Evolutionary conservation across 2,888 invertebrate genomes (phyloP).

Genomic region (Zygaena filipendulae): DNA sequence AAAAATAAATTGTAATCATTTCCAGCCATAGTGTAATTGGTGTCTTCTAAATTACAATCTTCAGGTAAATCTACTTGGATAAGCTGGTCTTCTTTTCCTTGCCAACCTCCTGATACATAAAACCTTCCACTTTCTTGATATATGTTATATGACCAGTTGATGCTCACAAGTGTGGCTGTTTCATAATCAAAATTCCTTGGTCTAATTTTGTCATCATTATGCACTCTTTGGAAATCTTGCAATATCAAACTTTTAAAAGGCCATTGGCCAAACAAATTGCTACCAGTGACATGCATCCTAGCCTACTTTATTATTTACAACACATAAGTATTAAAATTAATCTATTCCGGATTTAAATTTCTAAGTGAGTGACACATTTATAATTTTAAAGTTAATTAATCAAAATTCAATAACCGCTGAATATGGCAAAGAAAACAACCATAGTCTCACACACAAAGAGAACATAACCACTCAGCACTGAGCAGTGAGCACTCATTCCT

Average conservation of each 20-base stretch:
- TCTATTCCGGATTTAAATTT: too few relatives aligned
- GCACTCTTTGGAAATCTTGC: conserved; percentile 25
- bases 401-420: too few relatives aligned
- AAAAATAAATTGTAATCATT: conserved; percentile 38
- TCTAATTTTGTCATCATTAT: conserved; percentile 7
- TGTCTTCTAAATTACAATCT: conserved; percentile 17
- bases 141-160: conserved; percentile 55
- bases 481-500: too few relatives aligned
- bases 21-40: conserved; percentile 29
- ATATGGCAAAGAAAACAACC: too few relatives aligned
- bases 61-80: conserved; percentile 28
- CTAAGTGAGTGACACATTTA: too few relatives aligned
- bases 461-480: too few relatives aligned
- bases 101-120: conserved; percentile 39
- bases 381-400: too few relatives aligned
- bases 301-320: too few relatives aligned
- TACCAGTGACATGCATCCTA: conserved; percentile 43
- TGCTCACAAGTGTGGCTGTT: conserved; percentile 23
- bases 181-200: conserved; percentile 20
- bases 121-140: conserved; percentile 26
- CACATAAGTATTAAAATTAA: too few relatives aligned
- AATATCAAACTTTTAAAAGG: conserved; percentile 23
- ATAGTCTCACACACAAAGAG: too few relatives aligned
- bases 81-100: conserved; percentile 27
- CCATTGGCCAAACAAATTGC: conserved; percentile 58